Evolutionary conservation across 2,888 invertebrate genomes (phyloP).

Genomic region (Ceriagrion tenellum): DNA sequence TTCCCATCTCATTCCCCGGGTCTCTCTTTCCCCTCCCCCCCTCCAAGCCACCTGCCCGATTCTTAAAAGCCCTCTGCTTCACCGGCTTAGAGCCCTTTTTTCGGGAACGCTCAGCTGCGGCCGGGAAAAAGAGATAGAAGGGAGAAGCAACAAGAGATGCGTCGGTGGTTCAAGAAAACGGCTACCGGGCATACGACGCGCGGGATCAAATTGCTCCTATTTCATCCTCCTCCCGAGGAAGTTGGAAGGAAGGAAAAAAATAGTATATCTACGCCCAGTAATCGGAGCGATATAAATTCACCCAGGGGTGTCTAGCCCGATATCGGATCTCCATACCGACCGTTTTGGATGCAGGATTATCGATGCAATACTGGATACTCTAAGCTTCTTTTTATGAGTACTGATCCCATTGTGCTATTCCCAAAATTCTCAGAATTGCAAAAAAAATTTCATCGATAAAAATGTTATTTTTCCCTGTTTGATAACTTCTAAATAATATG

Average conservation of each 20-base stretch:
- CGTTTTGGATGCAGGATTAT: not conserved
- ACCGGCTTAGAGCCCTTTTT: not conserved
- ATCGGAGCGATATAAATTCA: not conserved
- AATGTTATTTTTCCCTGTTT: too few relatives aligned
- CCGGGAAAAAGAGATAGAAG: not conserved
- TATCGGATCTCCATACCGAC: not conserved
- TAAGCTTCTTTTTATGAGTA: not conserved
- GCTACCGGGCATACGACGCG: not conserved
- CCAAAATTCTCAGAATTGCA: not conserved
- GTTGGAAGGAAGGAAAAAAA: not conserved
- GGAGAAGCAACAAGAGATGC: not conserved
- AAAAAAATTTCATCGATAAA: not conserved
- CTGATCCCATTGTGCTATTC: not conserved
- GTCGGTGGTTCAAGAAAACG: slow-evolving; percentile 5
- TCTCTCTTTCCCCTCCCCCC: not conserved
- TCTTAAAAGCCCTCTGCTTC: not conserved
- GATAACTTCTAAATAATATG: too few relatives aligned
- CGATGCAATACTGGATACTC: not conserved
- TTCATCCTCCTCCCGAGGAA: not conserved
- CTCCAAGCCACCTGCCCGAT: not conserved
- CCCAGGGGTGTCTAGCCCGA: not conserved
- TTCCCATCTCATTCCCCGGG: not conserved
- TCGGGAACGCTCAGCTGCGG: not conserved
- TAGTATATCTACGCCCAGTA: not conserved
- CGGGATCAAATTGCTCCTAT: not conserved